Evolutionary conservation across 2,888 invertebrate genomes (phyloP).

Genomic region (Erebia aethiops): DNA sequence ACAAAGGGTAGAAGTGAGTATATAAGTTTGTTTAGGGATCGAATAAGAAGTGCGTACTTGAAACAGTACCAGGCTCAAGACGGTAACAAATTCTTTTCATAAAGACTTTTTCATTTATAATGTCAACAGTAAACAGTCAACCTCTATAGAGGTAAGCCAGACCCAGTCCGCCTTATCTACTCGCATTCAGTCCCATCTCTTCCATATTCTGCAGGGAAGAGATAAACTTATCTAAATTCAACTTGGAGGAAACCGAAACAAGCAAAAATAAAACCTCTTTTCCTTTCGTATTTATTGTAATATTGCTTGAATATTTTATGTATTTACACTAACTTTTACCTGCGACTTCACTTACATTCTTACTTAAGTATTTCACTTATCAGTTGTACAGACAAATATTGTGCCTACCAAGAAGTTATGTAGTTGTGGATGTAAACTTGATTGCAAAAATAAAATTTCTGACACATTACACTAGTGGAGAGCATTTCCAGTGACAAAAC

Average conservation of each 20-base stretch:
- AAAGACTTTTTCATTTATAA: constrained; percentile 8
- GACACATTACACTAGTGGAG: constrained; percentile 50
- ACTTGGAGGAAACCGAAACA: constrained; percentile 13
- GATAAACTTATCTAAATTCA: constrained; percentile 16
- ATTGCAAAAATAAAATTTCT: too few relatives aligned
- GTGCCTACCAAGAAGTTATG: too few relatives aligned
- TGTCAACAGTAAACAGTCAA: not conserved
- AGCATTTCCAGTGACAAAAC: constrained; percentile 69
- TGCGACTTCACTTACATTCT: not conserved
- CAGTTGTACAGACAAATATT: too few relatives aligned
- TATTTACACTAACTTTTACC: not conserved
- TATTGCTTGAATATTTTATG: constrained; percentile 4
- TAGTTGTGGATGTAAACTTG: too few relatives aligned
- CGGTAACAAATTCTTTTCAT: not conserved
- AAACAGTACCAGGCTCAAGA: not conserved
- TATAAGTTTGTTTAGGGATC: too few relatives aligned
- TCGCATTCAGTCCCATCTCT: constrained; percentile 9
- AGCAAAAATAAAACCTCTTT: constrained; percentile 1
- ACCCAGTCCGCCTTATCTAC: constrained; percentile 1
- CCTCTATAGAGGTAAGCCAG: not conserved
- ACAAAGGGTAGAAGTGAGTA: too few relatives aligned
- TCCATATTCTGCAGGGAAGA: constrained; percentile 6
- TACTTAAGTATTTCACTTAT: not conserved
- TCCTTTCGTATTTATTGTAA: constrained; percentile 1
- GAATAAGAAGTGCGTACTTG: too few relatives aligned